A percentile compares a stretch with the other conserved stretches of the same genome.
These are phyloP conservation scores for Eucera pruinosa DNA, from an alignment of 2,888 invertebrate genomes.

Conservation along the genomic window DNA sequence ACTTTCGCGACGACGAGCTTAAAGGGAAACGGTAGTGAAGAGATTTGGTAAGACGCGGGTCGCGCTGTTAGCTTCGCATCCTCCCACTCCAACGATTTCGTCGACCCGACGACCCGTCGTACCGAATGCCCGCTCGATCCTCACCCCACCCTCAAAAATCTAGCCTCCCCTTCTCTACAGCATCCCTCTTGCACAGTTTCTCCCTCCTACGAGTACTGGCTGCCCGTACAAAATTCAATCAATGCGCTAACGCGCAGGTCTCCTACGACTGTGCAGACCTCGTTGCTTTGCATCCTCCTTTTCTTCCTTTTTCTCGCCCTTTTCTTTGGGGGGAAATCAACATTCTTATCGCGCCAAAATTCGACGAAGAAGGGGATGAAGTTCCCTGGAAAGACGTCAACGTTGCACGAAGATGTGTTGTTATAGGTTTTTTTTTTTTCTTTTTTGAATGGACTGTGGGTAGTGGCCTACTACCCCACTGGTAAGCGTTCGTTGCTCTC, in stretches of 20 bases:
- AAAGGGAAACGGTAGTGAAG: slow-evolving; percentile 45
- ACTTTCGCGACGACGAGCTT: slow-evolving; percentile 60
- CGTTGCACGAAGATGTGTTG: too few species aligned
- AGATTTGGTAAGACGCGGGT: slow-evolving; percentile 57
- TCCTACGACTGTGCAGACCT: slow-evolving; percentile 57
- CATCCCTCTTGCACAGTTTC: slow-evolving; percentile 25
- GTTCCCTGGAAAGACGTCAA: too few species aligned
- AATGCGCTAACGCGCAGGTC: slow-evolving; percentile 73
- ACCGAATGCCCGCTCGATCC: slow-evolving; percentile 62
- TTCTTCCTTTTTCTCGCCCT: background rate
- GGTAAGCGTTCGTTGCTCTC: slow-evolving; percentile 5
- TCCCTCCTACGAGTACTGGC: slow-evolving; percentile 44
- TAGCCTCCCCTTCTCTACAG: slow-evolving; percentile 23
- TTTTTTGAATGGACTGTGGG: background rate
- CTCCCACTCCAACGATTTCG: slow-evolving; percentile 47
- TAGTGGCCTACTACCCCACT: background rate
- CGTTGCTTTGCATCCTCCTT: slow-evolving; percentile 42
- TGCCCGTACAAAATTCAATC: slow-evolving; percentile 75
- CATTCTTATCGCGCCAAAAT: slow-evolving; percentile 19
- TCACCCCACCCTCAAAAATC: slow-evolving; percentile 62
- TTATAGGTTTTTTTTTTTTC: too few species aligned
- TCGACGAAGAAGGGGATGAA: slow-evolving; percentile 16
- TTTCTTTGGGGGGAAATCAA: slow-evolving; percentile 19
- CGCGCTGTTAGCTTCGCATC: slow-evolving; percentile 46
- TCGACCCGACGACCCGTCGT: slow-evolving; percentile 59